Evolutionary conservation across 2,113 vertebrate genomes (phyloP).

Genomic region (Hypocryptadius cinnamomeus): DNA sequence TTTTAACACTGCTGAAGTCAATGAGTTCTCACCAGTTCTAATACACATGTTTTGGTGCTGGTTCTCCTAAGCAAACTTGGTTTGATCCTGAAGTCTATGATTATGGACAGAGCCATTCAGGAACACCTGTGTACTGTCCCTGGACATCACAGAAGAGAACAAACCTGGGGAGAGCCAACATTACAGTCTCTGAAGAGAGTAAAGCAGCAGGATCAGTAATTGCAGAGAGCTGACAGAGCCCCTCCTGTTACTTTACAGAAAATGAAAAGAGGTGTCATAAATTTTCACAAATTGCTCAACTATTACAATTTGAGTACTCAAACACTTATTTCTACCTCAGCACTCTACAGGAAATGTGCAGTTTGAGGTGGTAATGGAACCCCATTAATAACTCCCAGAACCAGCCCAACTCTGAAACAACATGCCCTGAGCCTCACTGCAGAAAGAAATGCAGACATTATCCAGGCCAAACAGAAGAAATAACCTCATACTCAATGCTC

Average conservation of each 20-base stretch:
- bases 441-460: neutral
- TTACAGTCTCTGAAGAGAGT: neutral
- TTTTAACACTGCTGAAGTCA: neutral
- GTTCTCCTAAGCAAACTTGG: neutral
- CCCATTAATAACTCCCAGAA: neutral
- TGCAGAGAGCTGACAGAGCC: neutral
- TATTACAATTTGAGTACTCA: neutral
- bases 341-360: neutral
- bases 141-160: neutral
- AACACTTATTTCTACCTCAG: neutral
- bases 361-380: neutral
- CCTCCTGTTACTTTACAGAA: neutral
- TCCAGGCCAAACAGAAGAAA: neutral
- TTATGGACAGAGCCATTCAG: neutral
- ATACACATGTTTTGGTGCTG: fast-evolving
- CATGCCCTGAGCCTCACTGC: neutral
- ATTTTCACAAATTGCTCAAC: neutral
- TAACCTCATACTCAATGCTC: neutral
- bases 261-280: neutral
- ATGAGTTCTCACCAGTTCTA: neutral
- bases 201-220: neutral
- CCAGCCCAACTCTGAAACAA: neutral
- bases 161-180: neutral
- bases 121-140: too few species aligned
- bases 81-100: neutral